phyloP scores from a whole-genome alignment of 2,113 vertebrate genomes.

The Protomyctophum bolini region DNA sequence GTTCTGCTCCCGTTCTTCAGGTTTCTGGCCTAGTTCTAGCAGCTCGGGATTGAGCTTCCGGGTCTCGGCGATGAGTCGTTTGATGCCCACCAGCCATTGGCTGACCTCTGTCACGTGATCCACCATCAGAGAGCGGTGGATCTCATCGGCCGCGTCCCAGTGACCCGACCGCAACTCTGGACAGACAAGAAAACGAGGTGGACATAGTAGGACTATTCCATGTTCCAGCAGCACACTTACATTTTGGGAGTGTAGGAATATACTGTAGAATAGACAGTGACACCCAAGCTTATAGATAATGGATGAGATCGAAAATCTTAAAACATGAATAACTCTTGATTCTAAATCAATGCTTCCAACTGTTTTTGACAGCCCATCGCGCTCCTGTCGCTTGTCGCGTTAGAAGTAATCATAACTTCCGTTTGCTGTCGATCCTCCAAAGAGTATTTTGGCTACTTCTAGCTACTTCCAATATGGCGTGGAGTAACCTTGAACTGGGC shows the following conservation, averaged over 20 bases:
- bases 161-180: conserved; percentile 81
- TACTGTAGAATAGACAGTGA: neutral
- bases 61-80: conserved; percentile 90
- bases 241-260: too few relatives aligned
- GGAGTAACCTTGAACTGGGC: too few relatives aligned
- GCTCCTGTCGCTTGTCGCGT: too few relatives aligned
- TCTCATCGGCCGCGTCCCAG: conserved; percentile 90
- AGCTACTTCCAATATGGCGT: too few relatives aligned
- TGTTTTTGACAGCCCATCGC: too few relatives aligned
- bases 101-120: conserved; percentile 94
- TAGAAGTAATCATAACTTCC: too few relatives aligned
- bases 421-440: too few relatives aligned
- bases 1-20: rapidly evolving
- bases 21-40: neutral
- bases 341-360: too few relatives aligned
- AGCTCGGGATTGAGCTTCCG: conserved; percentile 73
- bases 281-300: neutral
- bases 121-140: conserved; percentile 93
- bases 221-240: neutral
- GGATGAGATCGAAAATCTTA: too few relatives aligned
- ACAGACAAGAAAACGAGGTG: conserved; percentile 10
- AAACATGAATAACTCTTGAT: too few relatives aligned
- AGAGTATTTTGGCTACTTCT: too few relatives aligned
- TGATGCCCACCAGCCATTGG: conserved; percentile 97
- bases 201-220: neutral